Evolutionary conservation across 2,113 vertebrate species (phyloP).

Genomic region (Serinus canaria): DNA sequence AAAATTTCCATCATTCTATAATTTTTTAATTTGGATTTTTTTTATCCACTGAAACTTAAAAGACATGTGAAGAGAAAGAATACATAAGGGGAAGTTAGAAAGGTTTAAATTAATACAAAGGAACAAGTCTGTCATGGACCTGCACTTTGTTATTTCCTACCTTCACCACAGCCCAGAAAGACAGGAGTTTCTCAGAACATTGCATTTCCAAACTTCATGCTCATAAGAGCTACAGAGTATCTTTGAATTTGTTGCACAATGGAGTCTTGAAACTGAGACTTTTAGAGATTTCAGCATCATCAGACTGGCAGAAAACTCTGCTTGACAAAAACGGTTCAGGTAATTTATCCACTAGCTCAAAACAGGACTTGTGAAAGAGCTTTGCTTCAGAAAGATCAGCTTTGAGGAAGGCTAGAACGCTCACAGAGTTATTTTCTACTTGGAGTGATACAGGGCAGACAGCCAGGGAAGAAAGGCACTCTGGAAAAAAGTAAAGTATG

Average conservation of each 20-base stretch:
- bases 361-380: neutral
- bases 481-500: neutral
- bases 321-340: neutral
- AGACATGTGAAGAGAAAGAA: neutral
- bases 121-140: neutral
- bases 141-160: neutral
- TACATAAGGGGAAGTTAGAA: neutral
- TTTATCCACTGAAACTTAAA: neutral
- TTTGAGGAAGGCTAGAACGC: neutral
- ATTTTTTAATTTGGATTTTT: neutral
- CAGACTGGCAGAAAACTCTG: neutral
- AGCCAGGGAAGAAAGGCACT: neutral
- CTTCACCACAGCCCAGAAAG: neutral
- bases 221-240: neutral
- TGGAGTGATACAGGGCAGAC: neutral
- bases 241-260: neutral
- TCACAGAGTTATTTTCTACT: neutral
- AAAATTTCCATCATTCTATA: neutral
- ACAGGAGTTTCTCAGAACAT: neutral
- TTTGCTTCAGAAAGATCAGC: neutral
- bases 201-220: neutral
- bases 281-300: neutral
- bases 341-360: neutral
- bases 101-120: neutral
- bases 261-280: neutral